phyloP scores from a whole-genome alignment of 2,888 invertebrate species.

The Polydrusus tereticollis region DNA sequence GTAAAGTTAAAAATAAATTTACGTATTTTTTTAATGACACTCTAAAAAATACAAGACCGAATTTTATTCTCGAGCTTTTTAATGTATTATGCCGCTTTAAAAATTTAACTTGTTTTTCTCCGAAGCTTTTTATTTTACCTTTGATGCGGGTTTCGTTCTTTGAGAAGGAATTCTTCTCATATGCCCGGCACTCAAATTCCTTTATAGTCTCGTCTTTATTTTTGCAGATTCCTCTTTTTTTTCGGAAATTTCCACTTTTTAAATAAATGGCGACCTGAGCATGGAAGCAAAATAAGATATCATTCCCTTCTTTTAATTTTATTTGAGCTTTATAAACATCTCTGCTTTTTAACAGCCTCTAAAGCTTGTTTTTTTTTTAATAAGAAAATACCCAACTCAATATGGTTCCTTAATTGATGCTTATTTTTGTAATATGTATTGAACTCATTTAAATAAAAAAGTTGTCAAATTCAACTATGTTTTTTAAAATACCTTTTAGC shows the following conservation, averaged over 20 bases:
- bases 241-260: not conserved
- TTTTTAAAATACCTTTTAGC: not conserved
- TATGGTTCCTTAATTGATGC: no score
- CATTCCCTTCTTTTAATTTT: not conserved
- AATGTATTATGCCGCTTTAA: conserved; percentile 6
- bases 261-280: not conserved
- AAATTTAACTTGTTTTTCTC: conserved; percentile 5
- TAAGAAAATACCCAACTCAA: not conserved
- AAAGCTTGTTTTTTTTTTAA: not conserved
- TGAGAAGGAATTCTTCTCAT: conserved; percentile 2
- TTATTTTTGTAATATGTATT: no score
- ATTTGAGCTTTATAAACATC: not conserved
- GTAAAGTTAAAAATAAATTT: not conserved
- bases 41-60: not conserved
- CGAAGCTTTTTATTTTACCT: conserved; percentile 3
- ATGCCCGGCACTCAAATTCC: conserved; percentile 3
- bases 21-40: not conserved
- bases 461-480: no score
- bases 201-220: conserved; percentile 6
- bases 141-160: conserved; percentile 10
- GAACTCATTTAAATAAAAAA: no score
- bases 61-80: not conserved
- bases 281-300: not conserved
- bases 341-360: not conserved
- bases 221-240: conserved; percentile 1